A percentile compares a stretch with the other conserved stretches of the same genome.
Conservation (phyloP, 2,888 invertebrate genomes). For the Pycnomerus fuliginosus region DNA sequence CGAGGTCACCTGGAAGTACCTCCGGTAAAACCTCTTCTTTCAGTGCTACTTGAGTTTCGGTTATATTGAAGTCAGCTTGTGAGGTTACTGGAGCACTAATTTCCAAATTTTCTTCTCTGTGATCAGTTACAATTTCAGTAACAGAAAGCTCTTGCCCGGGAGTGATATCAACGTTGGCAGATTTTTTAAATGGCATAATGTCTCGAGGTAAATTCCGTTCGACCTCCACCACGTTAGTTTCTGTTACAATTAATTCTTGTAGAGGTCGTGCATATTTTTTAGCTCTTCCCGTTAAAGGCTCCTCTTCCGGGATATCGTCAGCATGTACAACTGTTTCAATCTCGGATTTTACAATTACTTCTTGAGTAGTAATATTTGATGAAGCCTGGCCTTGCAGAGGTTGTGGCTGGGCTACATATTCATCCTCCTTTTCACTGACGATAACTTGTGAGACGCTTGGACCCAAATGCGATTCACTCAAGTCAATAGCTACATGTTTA, state of each 20-base stretch:
- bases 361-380: constrained; percentile 51
- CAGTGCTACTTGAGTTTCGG: constrained; percentile 55
- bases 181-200: constrained; percentile 58
- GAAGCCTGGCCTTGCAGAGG: constrained; percentile 50
- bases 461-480: constrained; percentile 45
- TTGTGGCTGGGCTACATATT: constrained; percentile 46
- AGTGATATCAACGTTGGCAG: constrained; percentile 56
- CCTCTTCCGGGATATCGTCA: constrained; percentile 51
- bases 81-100: constrained; percentile 49
- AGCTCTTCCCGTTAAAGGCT: constrained; percentile 52
- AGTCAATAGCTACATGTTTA: constrained; percentile 45
- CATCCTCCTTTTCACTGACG: constrained; percentile 53
- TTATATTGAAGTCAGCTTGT: constrained; percentile 58
- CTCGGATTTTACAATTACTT: constrained; percentile 55
- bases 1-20: constrained; percentile 52
- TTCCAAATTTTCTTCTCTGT: constrained; percentile 56
- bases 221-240: constrained; percentile 59
- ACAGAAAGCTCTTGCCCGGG: constrained; percentile 63
- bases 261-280: constrained; percentile 54
- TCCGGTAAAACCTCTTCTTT: constrained; percentile 54
- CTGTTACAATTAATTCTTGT: constrained; percentile 57
- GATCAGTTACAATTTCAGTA: constrained; percentile 57
- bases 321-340: constrained; percentile 52
- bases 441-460: constrained; percentile 52
- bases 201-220: constrained; percentile 53